Percentiles rank a stretch among this genome's conserved stretches.
phyloP scores from a whole-genome alignment of 2,888 invertebrate species.

The Trileptium ribeirensis region DNA sequence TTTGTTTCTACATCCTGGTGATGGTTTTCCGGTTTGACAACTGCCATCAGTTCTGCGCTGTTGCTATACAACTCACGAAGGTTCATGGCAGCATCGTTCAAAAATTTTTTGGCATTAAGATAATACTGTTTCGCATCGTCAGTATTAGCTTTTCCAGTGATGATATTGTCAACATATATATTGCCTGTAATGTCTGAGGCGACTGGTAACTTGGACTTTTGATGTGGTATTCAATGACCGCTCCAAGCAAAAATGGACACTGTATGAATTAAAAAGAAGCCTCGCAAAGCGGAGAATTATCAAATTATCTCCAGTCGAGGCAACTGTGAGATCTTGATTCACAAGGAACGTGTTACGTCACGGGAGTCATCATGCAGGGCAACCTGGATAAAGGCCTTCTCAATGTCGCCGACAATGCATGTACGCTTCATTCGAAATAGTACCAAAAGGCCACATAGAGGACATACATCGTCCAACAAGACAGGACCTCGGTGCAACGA shows the following conservation, averaged over 20 bases:
- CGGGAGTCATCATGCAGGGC: constrained; percentile 27
- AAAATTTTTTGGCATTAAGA: not conserved
- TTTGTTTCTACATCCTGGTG: not conserved
- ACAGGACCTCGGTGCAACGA: constrained; percentile 31
- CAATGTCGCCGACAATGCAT: constrained; percentile 19
- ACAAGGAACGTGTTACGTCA: constrained; percentile 20
- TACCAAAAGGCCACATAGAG: constrained; percentile 26
- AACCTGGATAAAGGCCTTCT: constrained; percentile 33
- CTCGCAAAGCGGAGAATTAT: constrained; percentile 30
- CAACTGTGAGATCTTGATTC: not conserved
- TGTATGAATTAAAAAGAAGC: constrained; percentile 34
- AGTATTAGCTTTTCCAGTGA: not conserved
- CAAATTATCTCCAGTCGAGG: constrained; percentile 29
- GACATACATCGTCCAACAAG: constrained; percentile 24
- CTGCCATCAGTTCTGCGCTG: not conserved
- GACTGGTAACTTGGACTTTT: not conserved
- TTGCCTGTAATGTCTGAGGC: not conserved
- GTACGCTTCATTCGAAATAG: constrained; percentile 28
- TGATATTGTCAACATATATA: not conserved
- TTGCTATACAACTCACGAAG: not conserved
- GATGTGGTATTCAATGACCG: constrained; percentile 26
- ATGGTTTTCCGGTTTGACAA: not conserved
- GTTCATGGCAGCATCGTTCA: not conserved
- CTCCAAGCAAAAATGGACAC: constrained; percentile 32
- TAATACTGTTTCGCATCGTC: not conserved